Conservation (phyloP, 2,888 invertebrate species). For the Hedya salicella region DNA sequence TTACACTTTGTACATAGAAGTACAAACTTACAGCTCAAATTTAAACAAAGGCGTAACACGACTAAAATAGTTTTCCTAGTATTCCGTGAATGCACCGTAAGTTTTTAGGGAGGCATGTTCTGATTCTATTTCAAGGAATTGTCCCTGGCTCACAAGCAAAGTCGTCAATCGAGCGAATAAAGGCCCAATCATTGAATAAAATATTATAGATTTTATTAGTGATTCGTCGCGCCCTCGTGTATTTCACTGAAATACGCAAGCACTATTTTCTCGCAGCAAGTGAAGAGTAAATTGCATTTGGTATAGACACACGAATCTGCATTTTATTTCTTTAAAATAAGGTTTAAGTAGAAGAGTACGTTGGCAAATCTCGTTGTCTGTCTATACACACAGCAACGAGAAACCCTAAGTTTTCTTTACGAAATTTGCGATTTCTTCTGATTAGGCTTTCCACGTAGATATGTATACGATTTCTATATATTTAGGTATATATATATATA, state of each 20-base stretch:
- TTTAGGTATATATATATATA: not conserved
- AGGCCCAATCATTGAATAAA: conserved; percentile 28
- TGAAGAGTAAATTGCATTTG: conserved; percentile 10
- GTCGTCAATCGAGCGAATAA: conserved; percentile 24
- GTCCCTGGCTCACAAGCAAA: not conserved
- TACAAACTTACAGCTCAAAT: not conserved
- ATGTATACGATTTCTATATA: not conserved
- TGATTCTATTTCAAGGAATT: conserved; percentile 1
- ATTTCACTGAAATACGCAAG: conserved; percentile 15
- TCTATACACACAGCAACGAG: conserved; percentile 4
- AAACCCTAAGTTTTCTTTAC: conserved; percentile 19
- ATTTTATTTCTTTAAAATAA: conserved; percentile 3
- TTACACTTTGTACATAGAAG: too few species aligned
- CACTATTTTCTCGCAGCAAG: conserved; percentile 11
- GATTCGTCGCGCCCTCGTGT: conserved; percentile 14
- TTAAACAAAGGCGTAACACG: not conserved
- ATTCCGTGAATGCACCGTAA: not conserved
- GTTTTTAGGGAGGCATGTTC: not conserved
- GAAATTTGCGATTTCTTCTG: conserved; percentile 28
- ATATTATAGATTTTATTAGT: conserved; percentile 29
- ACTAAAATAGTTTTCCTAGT: not conserved
- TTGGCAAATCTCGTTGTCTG: not conserved
- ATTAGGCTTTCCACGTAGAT: conserved; percentile 26
- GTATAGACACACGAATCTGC: conserved; percentile 1
- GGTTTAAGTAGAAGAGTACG: not conserved